These are phyloP conservation scores for Nymphicus hollandicus DNA, from an alignment of 2,113 vertebrate species.

Conservation along the genomic window DNA sequence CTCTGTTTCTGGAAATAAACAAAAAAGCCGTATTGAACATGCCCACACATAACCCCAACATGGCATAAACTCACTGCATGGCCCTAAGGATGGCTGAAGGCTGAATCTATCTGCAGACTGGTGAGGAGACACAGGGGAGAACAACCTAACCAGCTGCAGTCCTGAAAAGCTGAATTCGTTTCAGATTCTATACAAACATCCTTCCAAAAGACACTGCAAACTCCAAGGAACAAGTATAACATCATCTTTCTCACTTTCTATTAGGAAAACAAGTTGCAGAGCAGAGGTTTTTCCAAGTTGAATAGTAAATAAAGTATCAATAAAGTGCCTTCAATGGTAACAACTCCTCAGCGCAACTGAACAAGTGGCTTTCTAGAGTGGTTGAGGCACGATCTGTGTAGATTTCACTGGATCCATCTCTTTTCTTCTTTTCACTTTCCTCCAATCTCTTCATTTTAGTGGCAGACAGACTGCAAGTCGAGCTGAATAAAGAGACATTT, in stretches of 20 bases:
- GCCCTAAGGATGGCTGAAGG: not conserved
- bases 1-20: not conserved
- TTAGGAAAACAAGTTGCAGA: not conserved
- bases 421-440: not conserved
- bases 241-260: not conserved
- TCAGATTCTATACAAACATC: conserved; percentile 74
- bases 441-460: not conserved
- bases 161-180: not conserved
- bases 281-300: not conserved
- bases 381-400: not conserved
- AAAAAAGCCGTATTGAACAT: not conserved
- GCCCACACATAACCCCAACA: not conserved
- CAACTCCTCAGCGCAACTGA: not conserved
- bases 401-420: not conserved
- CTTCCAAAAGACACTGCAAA: conserved; percentile 77
- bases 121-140: not conserved
- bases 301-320: not conserved
- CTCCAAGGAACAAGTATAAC: conserved; percentile 66
- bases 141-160: not conserved
- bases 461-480: not conserved
- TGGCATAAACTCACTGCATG: not conserved
- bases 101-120: not conserved
- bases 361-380: not conserved
- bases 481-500: not conserved
- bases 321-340: not conserved